These are phyloP conservation scores for Eupithecia pulchellata DNA, from an alignment of 2,888 invertebrate genomes.

Conservation along the genomic window DNA sequence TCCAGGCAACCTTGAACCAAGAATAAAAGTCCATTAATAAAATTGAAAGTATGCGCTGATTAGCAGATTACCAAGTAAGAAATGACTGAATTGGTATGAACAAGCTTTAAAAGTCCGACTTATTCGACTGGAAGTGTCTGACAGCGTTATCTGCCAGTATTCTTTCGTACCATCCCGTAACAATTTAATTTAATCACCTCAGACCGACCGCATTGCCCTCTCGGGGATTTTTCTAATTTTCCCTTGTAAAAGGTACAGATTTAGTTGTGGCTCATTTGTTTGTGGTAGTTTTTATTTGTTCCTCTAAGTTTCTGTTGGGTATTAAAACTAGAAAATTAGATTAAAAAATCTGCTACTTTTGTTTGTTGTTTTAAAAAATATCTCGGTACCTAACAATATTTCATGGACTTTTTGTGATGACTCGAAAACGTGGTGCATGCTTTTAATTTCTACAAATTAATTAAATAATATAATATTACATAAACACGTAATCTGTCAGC, in stretches of 20 bases:
- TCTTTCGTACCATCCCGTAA: constrained; percentile 39
- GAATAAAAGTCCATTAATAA: too few species aligned
- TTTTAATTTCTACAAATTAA: too few species aligned
- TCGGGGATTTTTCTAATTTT: constrained; percentile 60
- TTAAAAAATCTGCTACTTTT: background rate
- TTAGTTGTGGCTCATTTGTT: constrained; percentile 52
- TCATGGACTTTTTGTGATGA: too few species aligned
- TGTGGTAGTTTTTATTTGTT: constrained; percentile 49
- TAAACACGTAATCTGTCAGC: too few species aligned
- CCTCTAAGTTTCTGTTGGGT: constrained; percentile 28
- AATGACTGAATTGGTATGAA: background rate
- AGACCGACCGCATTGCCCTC: constrained; percentile 41
- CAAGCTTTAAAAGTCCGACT: background rate
- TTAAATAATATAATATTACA: too few species aligned
- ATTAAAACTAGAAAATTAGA: constrained; percentile 24
- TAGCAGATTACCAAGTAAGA: background rate
- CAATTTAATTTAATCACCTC: constrained; percentile 50
- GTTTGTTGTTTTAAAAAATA: background rate
- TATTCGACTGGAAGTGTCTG: constrained; percentile 7
- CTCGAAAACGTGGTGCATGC: too few species aligned
- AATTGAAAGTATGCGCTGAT: background rate
- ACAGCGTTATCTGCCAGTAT: constrained; percentile 35
- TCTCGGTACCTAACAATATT: too few species aligned
- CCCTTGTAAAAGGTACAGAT: constrained; percentile 51
- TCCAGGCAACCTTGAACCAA: too few species aligned